These are phyloP conservation scores for Abrostola triplasia DNA, from an alignment of 2,888 invertebrate species.

Conservation along the genomic window DNA sequence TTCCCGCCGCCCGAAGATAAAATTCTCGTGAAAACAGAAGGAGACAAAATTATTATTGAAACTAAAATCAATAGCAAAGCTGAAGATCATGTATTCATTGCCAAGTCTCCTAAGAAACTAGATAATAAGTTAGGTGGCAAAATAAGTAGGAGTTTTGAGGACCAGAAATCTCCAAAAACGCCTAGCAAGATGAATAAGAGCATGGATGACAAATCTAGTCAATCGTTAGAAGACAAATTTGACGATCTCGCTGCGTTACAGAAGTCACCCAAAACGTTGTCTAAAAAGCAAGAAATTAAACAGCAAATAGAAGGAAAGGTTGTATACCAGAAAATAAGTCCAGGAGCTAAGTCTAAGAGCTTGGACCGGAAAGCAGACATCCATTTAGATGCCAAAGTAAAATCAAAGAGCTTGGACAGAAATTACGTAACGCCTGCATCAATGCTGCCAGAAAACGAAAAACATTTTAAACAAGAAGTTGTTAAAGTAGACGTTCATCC, in stretches of 20 bases:
- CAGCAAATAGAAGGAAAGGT: constrained; percentile 90
- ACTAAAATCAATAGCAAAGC: constrained; percentile 92
- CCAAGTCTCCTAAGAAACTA: constrained; percentile 92
- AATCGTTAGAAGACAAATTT: constrained; percentile 89
- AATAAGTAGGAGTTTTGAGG: constrained; percentile 90
- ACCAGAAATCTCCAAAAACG: constrained; percentile 86
- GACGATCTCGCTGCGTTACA: constrained; percentile 87
- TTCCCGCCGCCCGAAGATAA: constrained; percentile 93
- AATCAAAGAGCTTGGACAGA: constrained; percentile 91
- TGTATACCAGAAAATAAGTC: constrained; percentile 87
- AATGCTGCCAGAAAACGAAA: constrained; percentile 75
- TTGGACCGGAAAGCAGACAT: constrained; percentile 90
- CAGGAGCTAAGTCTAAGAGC: constrained; percentile 90
- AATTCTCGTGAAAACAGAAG: constrained; percentile 91
- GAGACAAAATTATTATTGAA: constrained; percentile 91
- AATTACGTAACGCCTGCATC: constrained; percentile 86
- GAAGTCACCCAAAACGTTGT: constrained; percentile 89
- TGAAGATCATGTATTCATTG: constrained; percentile 93
- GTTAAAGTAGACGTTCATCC: constrained; percentile 85
- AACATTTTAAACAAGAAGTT: constrained; percentile 84
- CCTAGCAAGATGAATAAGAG: constrained; percentile 89
- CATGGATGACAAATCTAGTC: constrained; percentile 89
- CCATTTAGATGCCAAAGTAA: constrained; percentile 88
- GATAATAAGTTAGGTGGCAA: constrained; percentile 89
- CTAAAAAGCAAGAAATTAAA: constrained; percentile 89